phyloP scores from a whole-genome alignment of 2,888 invertebrate species.

The Drosophila nigritarsus region DNA sequence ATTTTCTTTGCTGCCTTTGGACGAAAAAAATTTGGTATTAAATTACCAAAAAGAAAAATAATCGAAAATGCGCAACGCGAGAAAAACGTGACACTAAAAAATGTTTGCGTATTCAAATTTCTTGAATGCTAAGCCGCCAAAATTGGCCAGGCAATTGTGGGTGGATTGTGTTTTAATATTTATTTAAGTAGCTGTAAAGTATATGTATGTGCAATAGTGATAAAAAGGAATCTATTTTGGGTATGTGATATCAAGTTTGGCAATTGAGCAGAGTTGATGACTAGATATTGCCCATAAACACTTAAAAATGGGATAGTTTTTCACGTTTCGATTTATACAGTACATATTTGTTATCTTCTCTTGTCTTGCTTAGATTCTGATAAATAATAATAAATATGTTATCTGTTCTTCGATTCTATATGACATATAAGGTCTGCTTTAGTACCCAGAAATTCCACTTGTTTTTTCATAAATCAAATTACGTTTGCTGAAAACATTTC shows the following conservation, averaged over 20 bases:
- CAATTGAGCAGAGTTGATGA: not conserved
- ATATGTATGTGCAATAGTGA: constrained; percentile 16
- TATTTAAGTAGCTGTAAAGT: constrained; percentile 17
- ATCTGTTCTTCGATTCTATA: not conserved
- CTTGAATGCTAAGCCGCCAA: constrained; percentile 40
- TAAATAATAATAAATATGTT: not conserved
- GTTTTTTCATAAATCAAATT: constrained; percentile 20
- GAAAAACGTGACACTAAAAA: constrained; percentile 72
- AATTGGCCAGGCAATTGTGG: constrained; percentile 51
- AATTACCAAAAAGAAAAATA: constrained; percentile 68
- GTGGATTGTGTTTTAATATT: constrained; percentile 30
- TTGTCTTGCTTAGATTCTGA: not conserved
- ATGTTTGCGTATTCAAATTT: constrained; percentile 72
- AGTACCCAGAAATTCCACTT: not conserved
- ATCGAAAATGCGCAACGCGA: constrained; percentile 60
- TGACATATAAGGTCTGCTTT: not conserved
- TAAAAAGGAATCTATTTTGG: constrained; percentile 14
- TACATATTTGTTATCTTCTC: not conserved
- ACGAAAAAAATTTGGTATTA: constrained; percentile 50
- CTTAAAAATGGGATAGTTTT: not conserved
- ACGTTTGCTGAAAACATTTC: constrained; percentile 68
- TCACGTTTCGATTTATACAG: not conserved
- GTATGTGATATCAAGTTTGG: not conserved
- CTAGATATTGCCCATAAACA: not conserved
- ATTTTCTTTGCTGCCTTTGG: constrained; percentile 53